These are phyloP conservation scores for Octodonta nipae DNA, from an alignment of 2,888 invertebrate genomes.

Conservation along the genomic window DNA sequence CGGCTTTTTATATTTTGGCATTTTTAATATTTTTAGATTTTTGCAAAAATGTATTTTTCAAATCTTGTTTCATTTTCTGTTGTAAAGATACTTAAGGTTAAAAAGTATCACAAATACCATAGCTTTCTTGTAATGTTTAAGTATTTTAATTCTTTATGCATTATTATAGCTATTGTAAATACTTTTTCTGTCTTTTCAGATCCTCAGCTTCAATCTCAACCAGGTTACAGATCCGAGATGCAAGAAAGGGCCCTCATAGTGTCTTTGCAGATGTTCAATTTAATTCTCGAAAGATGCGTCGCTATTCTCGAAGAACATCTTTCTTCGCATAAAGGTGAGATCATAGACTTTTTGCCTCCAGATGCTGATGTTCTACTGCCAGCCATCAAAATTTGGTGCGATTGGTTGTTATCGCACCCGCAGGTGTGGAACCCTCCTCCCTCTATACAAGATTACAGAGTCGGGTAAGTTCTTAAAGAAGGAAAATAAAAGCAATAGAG, in stretches of 20 bases:
- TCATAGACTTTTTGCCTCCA: slow-evolving; percentile 32
- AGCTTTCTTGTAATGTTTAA: too few species aligned
- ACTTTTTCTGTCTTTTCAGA: slow-evolving; percentile 36
- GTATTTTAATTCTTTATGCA: too few species aligned
- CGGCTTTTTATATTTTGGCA: too few species aligned
- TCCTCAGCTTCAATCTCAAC: slow-evolving; percentile 34
- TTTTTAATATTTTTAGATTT: too few species aligned
- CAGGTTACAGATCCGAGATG: slow-evolving; percentile 53
- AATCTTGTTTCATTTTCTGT: too few species aligned
- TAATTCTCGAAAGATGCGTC: slow-evolving; percentile 66
- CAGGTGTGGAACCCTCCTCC: slow-evolving; percentile 84
- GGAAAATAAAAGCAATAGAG: slow-evolving; percentile 1
- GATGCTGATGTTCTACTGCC: slow-evolving; percentile 64
- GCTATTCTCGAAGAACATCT: slow-evolving; percentile 52
- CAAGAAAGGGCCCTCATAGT: slow-evolving; percentile 71
- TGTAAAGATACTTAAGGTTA: too few species aligned
- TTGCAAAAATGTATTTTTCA: too few species aligned
- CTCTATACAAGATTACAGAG: slow-evolving; percentile 60
- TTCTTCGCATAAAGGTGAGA: slow-evolving; percentile 21
- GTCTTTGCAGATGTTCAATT: slow-evolving; percentile 78
- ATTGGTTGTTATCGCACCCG: slow-evolving; percentile 84
- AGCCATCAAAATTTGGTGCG: slow-evolving; percentile 82
- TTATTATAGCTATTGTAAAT: too few species aligned
- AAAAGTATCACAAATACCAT: too few species aligned
- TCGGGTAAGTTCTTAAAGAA: slow-evolving; percentile 40